A percentile compares a stretch with the other conserved stretches of the same genome.
Evolutionary conservation across 2,113 vertebrate genomes (phyloP).

Genomic region (Pseudonaja textilis): DNA sequence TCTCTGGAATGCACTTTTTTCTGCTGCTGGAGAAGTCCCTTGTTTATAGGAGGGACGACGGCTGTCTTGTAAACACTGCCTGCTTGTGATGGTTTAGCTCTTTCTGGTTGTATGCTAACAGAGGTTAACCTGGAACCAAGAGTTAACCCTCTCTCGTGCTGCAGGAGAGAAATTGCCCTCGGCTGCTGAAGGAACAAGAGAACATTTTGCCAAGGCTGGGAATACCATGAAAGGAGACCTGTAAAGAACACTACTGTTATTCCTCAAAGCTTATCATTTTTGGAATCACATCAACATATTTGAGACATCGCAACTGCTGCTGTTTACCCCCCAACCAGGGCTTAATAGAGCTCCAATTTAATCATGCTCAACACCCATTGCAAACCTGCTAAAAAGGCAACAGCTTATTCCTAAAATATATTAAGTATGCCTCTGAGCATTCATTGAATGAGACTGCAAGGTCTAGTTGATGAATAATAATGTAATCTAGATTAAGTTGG

Average conservation of each 20-base stretch:
- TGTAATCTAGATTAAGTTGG: background rate
- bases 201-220: background rate
- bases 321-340: background rate
- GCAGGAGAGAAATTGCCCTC: background rate
- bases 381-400: background rate
- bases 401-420: background rate
- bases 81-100: background rate
- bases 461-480: background rate
- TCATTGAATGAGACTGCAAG: background rate
- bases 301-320: background rate
- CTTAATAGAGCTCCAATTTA: background rate
- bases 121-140: background rate
- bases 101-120: background rate
- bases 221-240: background rate
- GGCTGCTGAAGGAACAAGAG: background rate
- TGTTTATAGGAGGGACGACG: conserved; percentile 13
- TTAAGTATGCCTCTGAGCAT: background rate
- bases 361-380: background rate
- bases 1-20: conserved; percentile 16
- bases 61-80: conserved; percentile 27
- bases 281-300: background rate
- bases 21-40: background rate
- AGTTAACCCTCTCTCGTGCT: background rate
- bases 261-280: background rate
- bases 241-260: background rate